Conservation (phyloP, 1,140 invertebrate genomes). For the Cotesia chilonis region DNA sequence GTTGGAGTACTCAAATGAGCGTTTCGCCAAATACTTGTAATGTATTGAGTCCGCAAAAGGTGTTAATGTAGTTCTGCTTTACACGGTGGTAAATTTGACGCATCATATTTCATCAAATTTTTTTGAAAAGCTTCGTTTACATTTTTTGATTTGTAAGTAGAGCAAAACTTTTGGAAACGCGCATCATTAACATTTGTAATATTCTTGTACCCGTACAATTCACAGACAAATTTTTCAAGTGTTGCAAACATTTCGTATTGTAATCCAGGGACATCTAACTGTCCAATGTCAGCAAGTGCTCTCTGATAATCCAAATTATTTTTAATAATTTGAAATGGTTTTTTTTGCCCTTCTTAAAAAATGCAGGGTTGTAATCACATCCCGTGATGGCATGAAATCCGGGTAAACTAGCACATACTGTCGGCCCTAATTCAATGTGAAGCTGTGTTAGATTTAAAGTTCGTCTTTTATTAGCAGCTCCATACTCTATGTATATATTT, state of each 20-base stretch:
- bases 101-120: not conserved
- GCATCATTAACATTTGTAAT: not conserved
- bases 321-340: not conserved
- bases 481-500: not conserved
- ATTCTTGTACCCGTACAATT: not conserved
- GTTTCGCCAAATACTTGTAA: not conserved
- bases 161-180: not conserved
- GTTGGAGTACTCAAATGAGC: not conserved
- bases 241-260: not conserved
- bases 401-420: not conserved
- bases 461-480: not conserved
- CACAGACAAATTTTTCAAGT: constrained; percentile 2
- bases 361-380: not conserved
- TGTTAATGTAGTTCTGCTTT: not conserved
- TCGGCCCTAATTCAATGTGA: not conserved
- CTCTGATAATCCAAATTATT: not conserved
- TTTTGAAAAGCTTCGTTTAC: no score
- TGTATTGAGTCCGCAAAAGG: not conserved
- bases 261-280: not conserved
- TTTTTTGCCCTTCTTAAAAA: not conserved
- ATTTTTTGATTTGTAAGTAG: no score
- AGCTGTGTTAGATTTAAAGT: not conserved
- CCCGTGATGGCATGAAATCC: not conserved
- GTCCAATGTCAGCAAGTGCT: not conserved
- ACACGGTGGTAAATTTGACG: constrained; percentile 6